Evolutionary conservation across 2,888 invertebrate genomes (phyloP).

Genomic region (Stenotaenia linearis): DNA sequence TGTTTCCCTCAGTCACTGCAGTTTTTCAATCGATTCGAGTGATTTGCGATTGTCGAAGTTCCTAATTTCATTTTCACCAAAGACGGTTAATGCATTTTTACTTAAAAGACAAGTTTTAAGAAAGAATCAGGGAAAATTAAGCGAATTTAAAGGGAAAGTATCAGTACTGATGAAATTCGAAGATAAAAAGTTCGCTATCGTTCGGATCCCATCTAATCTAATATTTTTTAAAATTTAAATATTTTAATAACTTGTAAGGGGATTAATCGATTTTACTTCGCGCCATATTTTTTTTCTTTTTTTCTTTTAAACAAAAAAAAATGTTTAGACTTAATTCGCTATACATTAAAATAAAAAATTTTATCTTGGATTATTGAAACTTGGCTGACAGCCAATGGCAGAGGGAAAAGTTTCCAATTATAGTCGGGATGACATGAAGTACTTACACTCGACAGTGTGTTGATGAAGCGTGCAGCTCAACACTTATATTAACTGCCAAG

Average conservation of each 20-base stretch:
- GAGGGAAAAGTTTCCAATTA: constrained; percentile 7
- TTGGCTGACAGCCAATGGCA: constrained; percentile 19
- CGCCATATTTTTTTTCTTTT: background rate
- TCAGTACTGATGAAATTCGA: background rate
- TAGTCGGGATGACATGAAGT: constrained; percentile 21
- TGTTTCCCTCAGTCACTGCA: background rate
- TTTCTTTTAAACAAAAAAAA: background rate
- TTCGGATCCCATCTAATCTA: no score
- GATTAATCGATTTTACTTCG: background rate
- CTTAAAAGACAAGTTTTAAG: background rate
- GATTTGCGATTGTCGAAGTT: background rate
- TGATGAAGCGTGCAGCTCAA: constrained; percentile 23
- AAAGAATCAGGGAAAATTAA: background rate
- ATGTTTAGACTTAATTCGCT: background rate
- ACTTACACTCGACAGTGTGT: constrained; percentile 17
- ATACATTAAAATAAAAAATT: background rate
- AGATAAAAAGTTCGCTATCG: background rate
- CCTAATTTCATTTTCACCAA: background rate
- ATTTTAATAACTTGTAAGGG: background rate
- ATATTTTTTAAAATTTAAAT: background rate
- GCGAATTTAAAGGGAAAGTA: background rate
- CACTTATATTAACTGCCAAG: constrained; percentile 19
- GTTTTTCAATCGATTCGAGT: background rate
- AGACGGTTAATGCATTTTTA: background rate
- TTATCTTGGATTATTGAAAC: background rate